A percentile compares a stretch with the other conserved stretches of the same genome.
phyloP scores from a whole-genome alignment of 2,113 vertebrate species.

The Ondatra zibethicus region DNA sequence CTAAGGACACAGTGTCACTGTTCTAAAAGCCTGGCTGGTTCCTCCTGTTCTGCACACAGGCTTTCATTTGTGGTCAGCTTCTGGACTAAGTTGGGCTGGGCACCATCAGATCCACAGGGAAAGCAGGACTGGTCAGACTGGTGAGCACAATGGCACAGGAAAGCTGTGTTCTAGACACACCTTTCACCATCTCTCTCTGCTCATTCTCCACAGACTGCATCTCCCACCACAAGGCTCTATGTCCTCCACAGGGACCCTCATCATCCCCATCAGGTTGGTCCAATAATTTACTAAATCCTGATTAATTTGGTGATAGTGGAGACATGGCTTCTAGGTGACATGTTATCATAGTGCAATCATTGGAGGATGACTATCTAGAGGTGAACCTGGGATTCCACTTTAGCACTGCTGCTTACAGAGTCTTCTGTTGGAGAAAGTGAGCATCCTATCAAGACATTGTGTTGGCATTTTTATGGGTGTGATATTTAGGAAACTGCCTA shows the following conservation, averaged over 20 bases:
- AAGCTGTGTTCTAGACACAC: background rate
- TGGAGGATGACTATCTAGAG: background rate
- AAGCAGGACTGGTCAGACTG: background rate
- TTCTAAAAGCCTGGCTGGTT: background rate
- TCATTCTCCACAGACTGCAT: background rate
- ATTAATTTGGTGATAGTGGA: background rate
- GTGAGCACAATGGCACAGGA: rapidly evolving
- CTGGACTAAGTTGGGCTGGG: background rate
- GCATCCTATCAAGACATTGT: background rate
- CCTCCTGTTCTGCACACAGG: background rate
- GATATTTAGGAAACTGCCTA: background rate
- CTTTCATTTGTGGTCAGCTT: background rate
- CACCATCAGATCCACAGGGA: background rate
- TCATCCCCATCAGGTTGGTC: background rate
- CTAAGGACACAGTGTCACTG: background rate
- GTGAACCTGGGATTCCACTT: background rate
- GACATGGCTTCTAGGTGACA: background rate
- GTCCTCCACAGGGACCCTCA: background rate
- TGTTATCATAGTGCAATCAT: background rate
- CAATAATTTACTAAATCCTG: background rate
- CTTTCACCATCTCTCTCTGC: background rate
- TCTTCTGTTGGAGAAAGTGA: background rate
- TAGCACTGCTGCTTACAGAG: background rate
- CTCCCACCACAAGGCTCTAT: background rate
- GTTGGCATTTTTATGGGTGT: background rate